Evolutionary conservation across 1,140 invertebrate species (phyloP), one percentile per base, ranked within the genome.

Genomic region (Muscidifurax raptorellus): DNA sequence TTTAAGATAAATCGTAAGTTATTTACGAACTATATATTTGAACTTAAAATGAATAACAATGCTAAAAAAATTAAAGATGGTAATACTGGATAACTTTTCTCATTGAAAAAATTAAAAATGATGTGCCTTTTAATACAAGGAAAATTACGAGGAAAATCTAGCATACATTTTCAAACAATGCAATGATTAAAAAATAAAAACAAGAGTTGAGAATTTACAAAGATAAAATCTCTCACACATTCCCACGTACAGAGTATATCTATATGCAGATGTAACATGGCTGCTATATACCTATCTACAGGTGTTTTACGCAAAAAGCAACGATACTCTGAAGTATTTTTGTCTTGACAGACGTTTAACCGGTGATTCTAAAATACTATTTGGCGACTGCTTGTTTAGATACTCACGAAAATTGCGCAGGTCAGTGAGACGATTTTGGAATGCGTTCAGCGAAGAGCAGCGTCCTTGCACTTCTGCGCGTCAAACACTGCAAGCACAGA

Each of bases 391-490:
- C 13, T 9, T n/a, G 36, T 6, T 67, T 40, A 9, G 18, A 71
- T 69, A 83, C 52, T 67, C 12, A 40, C 59, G 32, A 52, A 71
- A 52, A 25, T 15, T 76, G 30, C 36, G 0, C 47, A 74, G 80
- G 36, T 71, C 75, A 52, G 18, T 76, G 7, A 25, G 40, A 76
- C 36, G 30, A 72, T 30, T 81, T 7, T n/a, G 36, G 5, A 81
- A n/a, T 59, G 22, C 1, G 69, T 59, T 32, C 10, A 28, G 40
- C 52, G 52, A 71, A 47, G 28, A 47, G 15, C 64, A 59, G 66
- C 66, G 83, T 66, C 77, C 77, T 84, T 84, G 22, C 83, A 72
- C 64, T 79, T 84, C 40, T 79, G 40, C 67, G 75, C 75, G 66
- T 72, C 40, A 12, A 72, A 67, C 82, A 69, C 59, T 76, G 32